Evolutionary conservation across 2,888 invertebrate genomes (phyloP), one percentile per base, ranked within the genome.

Genomic region (Latheticus oryzae): DNA sequence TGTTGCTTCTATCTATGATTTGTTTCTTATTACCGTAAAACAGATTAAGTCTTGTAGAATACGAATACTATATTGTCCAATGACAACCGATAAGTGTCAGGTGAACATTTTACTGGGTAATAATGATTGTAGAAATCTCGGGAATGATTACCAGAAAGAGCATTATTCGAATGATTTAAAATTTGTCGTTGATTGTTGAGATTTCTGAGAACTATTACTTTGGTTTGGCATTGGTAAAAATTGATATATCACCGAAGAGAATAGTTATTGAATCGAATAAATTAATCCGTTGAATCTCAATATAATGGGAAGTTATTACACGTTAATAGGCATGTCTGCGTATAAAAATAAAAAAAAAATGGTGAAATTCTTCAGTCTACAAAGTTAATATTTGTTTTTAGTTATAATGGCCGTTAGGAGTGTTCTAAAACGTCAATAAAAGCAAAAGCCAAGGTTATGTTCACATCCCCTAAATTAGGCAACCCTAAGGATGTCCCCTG

Each of bases 361-460:
- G n/a, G n/a, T 52, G 23, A 30, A 30, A 32, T 45, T 58, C 51
- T 38, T 58, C 52, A 45, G 45, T 52, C 52, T 52, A 28, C 43
- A 47, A 47, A 52, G 51, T 52, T 52, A 58, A 58, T 58, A 58
- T 58, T 57, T 58, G 58, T 52, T 58, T 58, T 58, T 52, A 58
- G 51, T 58, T 58, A 58, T 30, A 51, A 57, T 45, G 50, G 40
- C 35, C 26, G 32, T 50, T 50, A 40, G 40, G 35, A 19, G 19
- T 30, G 37, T 50, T 57, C 26, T 58, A 58, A 57, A 56, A 51
- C 45, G 50, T 43, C 45, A 57, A 51, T 51, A 57, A 57, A 50
- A 40, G 56, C 51, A 57, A 40, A 48, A 38, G 40, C 33, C 28
- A 19, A 33, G 40, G 7, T 43, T 52, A 28, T 35, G 37, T 32